Evolutionary conservation across 2,113 vertebrate species (phyloP).

Genomic region (Phylloscopus trochiloides): DNA sequence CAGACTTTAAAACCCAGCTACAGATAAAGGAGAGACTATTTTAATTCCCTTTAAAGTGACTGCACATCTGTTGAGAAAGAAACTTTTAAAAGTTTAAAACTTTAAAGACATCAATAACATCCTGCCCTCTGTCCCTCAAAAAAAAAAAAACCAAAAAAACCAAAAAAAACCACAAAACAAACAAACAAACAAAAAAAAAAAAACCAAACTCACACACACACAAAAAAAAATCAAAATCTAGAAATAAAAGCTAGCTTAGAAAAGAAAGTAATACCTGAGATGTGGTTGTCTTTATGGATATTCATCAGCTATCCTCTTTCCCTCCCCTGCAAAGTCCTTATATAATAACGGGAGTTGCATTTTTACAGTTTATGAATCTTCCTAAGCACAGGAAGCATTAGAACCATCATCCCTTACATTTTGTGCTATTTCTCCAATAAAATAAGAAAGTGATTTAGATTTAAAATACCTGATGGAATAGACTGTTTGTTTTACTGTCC

Average conservation of each 20-base stretch:
- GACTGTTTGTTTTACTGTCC: neutral
- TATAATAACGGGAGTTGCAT: neutral
- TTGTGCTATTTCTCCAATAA: neutral
- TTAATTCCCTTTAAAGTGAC: neutral
- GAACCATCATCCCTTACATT: neutral
- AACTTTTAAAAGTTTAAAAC: neutral
- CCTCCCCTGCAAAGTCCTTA: neutral
- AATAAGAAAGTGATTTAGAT: neutral
- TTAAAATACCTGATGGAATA: neutral
- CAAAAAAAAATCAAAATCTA: neutral
- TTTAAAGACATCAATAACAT: neutral
- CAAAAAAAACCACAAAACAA: neutral
- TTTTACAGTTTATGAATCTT: neutral
- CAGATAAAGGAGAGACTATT: neutral
- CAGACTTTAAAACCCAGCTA: neutral
- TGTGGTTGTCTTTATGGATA: neutral
- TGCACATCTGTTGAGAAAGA: neutral
- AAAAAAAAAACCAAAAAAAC: neutral
- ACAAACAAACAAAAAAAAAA: neutral
- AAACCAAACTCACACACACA: no score
- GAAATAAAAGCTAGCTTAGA: neutral
- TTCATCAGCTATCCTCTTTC: neutral
- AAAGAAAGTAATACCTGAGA: neutral
- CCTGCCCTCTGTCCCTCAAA: neutral
- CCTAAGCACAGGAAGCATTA: neutral